Base-by-base conservation (phyloP, 2,888 invertebrate species). In the Trachelus troglodyta region DNA sequence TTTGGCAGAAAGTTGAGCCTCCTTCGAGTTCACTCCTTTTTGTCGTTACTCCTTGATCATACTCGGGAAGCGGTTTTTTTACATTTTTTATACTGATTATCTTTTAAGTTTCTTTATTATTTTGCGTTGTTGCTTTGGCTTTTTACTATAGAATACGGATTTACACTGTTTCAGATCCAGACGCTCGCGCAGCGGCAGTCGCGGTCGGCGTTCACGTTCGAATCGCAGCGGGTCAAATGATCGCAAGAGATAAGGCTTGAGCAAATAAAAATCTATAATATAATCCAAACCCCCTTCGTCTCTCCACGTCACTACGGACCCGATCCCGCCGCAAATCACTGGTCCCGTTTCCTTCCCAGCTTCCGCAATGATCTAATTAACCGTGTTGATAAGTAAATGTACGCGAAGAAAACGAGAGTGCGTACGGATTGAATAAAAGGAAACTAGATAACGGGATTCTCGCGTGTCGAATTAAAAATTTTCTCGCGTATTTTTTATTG, bases 161-260 rank as follows among this genome's bases (percentile, higher is more conserved):
- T 79, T 75, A 77, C 74, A 69, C 73, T 78, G 30, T 86, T 85
- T 33, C 84, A 91, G 91, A 81, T 90, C 90, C 69, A 88, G 90
- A 81, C 91, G 91, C 82, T 91, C 91, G 30, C 88, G 91, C 76
- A 91, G 91, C 79, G 86, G 85, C 79, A 91, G 91, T 80, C 89
- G 91, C 75, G 85, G 84, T 69, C 88, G 91, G 79, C 87, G 91
- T 79, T 91, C 91, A 56, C 91, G 89, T 80, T 91, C 91, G 75
- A 90, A 90, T 75, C 91, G 91, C 77, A 91, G 91, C 82, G 91
- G 91, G 78, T 91, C 91, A 74, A 91, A 87, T 79, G 91, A 91
- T 80, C 90, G 91, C 69, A 91, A 90, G 83, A 91, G 89, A 89
- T 91, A 90, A 89, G 81, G 76, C 74, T 73, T 74, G 30, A 56